phyloP scores from a whole-genome alignment of 2,888 invertebrate species.

The Autographa pulchrina region DNA sequence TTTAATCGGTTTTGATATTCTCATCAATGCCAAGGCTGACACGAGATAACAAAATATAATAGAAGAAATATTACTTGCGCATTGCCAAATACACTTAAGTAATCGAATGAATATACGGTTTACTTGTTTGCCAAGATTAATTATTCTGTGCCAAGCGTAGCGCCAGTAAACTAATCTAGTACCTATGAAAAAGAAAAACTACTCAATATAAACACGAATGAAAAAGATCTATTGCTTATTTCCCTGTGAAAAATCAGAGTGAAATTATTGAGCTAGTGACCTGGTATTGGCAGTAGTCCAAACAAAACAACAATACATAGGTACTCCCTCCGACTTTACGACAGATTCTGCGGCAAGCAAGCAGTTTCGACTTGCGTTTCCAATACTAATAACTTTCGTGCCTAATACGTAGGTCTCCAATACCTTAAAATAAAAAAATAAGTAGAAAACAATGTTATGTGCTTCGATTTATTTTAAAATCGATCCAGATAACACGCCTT shows the following conservation, averaged over 20 bases:
- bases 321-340: constrained; percentile 13
- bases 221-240: constrained; percentile 33
- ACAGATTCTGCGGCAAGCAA: constrained; percentile 14
- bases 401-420: constrained; percentile 27
- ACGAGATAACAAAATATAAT: constrained; percentile 32
- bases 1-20: constrained; percentile 37
- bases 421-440: constrained; percentile 15
- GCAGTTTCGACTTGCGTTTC: constrained; percentile 18
- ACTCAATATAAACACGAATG: constrained; percentile 8
- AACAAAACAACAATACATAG: constrained; percentile 34
- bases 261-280: constrained; percentile 66
- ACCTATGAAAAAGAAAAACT: background rate
- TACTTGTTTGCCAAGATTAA: background rate
- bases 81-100: constrained; percentile 7
- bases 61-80: constrained; percentile 1
- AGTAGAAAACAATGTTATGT: constrained; percentile 29
- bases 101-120: background rate
- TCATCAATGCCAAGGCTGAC: constrained; percentile 24
- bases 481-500: constrained; percentile 23
- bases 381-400: constrained; percentile 30
- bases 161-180: background rate
- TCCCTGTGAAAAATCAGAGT: constrained; percentile 54
- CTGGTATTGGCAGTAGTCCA: constrained; percentile 66
- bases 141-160: background rate
- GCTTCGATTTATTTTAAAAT: constrained; percentile 22